These are phyloP conservation scores for Phaethornis superciliosus DNA, from an alignment of 2,113 vertebrate genomes.

Conservation along the genomic window DNA sequence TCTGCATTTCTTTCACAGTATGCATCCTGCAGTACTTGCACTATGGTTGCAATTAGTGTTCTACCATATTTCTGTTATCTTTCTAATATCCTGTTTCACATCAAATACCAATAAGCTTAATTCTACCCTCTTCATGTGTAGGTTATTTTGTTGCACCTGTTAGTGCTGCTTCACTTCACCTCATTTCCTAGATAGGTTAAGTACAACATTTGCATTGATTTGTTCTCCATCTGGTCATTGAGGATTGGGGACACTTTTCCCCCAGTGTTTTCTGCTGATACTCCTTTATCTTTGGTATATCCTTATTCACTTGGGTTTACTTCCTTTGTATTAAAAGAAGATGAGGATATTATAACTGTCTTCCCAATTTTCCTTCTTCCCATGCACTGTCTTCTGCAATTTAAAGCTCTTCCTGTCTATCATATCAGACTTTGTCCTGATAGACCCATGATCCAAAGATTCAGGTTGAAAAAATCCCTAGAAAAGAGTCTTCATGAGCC, in stretches of 20 bases:
- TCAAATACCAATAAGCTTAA: background rate
- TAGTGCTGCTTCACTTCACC: background rate
- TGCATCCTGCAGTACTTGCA: background rate
- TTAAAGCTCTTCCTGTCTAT: background rate
- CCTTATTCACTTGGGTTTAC: background rate
- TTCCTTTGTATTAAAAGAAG: background rate
- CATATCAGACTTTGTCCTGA: background rate
- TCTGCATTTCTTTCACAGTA: background rate
- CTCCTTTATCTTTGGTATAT: background rate
- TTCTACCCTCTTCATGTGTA: background rate
- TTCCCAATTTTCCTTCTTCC: background rate
- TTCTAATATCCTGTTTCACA: background rate
- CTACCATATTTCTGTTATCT: background rate
- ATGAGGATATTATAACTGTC: background rate
- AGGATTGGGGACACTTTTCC: background rate
- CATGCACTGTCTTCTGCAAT: background rate
- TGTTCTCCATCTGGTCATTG: background rate
- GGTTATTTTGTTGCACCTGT: background rate
- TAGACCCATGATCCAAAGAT: background rate
- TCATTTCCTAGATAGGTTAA: background rate
- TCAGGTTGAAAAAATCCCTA: background rate
- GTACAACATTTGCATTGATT: background rate
- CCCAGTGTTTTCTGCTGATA: background rate
- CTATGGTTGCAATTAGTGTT: background rate
- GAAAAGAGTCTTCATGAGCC: background rate